Percentiles rank a stretch among this genome's conserved stretches.
Conservation (phyloP, 2,888 invertebrate genomes). For the Temnothorax rugatulus region DNA sequence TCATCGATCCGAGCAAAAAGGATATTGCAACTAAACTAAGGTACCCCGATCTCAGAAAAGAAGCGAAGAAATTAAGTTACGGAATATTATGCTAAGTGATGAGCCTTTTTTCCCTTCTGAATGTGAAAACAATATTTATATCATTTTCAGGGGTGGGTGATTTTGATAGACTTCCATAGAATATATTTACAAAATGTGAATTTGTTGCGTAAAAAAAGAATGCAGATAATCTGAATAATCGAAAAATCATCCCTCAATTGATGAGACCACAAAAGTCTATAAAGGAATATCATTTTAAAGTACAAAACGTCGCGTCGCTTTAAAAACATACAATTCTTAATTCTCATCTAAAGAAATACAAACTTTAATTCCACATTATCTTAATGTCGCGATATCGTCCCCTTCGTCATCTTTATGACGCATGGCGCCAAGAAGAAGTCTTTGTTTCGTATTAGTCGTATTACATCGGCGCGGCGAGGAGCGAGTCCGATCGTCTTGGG, state of each 20-base stretch:
- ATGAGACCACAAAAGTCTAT: not conserved
- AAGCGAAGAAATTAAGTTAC: conserved; percentile 31
- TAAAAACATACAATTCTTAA: not conserved
- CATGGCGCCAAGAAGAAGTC: conserved; percentile 16
- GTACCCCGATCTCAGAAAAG: conserved; percentile 13
- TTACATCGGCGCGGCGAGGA: conserved; percentile 11
- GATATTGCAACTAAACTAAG: conserved; percentile 22
- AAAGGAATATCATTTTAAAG: not conserved
- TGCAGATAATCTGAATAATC: not conserved
- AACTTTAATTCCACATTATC: not conserved
- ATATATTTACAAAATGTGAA: not conserved
- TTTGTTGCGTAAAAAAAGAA: conserved; percentile 10
- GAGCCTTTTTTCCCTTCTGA: not conserved
- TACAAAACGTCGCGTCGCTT: too few species aligned
- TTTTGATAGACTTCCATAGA: not conserved
- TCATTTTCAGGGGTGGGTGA: not conserved
- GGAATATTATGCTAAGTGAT: conserved; percentile 33
- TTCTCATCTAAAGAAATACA: not conserved
- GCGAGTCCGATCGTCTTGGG: conserved; percentile 11
- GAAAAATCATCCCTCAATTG: not conserved
- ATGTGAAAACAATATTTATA: conserved; percentile 30
- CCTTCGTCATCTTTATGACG: not conserved
- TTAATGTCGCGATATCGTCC: not conserved
- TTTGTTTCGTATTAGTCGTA: not conserved
- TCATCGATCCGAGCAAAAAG: conserved; percentile 37